These are phyloP conservation scores for Drosophila eugracilis DNA, from an alignment of 1,140 invertebrate genomes.

Conservation along the genomic window DNA sequence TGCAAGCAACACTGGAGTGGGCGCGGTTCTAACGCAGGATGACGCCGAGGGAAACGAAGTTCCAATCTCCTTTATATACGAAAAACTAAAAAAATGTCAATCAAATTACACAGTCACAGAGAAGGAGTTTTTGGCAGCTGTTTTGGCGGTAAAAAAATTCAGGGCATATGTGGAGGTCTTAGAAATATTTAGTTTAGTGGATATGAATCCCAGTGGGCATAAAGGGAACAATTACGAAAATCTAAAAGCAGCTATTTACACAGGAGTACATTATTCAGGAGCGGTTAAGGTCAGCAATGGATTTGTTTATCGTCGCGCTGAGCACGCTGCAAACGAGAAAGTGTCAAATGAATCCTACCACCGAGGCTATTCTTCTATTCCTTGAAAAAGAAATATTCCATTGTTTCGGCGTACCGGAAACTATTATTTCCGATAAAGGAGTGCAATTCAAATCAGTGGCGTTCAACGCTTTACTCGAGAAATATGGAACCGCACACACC, in stretches of 20 bases:
- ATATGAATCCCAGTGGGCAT: too few relatives aligned
- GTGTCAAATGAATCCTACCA: not conserved
- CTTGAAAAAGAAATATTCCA: not conserved
- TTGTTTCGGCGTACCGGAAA: not conserved
- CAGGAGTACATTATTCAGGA: not conserved
- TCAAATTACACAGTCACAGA: not conserved
- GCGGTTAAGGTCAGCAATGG: not conserved
- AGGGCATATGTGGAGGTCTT: not conserved
- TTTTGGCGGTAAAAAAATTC: not conserved
- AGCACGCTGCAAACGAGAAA: not conserved
- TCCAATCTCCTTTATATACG: not conserved
- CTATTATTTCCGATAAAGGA: too few relatives aligned
- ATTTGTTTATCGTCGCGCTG: not conserved
- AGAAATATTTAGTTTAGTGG: too few relatives aligned
- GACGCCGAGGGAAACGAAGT: not conserved
- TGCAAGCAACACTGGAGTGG: not conserved
- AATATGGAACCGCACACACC: not conserved
- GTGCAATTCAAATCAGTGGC: too few relatives aligned
- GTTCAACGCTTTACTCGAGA: not conserved
- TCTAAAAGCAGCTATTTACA: not conserved
- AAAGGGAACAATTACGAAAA: not conserved
- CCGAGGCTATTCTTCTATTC: not conserved
- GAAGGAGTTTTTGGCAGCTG: too few relatives aligned
- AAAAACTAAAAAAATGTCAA: not conserved
- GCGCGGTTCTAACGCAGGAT: not conserved